Evolutionary conservation across 1,140 invertebrate genomes (phyloP).

Genomic region (Leptestheria dahalacensis): DNA sequence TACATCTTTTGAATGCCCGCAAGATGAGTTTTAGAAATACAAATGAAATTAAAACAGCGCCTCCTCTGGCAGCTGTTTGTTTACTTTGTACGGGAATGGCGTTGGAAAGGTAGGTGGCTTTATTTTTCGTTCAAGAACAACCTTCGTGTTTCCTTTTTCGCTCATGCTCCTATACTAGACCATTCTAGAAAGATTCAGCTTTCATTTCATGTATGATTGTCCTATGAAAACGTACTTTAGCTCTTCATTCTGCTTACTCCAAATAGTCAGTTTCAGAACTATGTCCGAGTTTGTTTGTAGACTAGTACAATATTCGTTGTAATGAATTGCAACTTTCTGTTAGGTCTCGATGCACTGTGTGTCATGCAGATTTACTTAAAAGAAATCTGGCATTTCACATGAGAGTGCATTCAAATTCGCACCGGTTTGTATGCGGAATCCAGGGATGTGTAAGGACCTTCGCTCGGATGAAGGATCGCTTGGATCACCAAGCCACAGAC

Average conservation of each 20-base stretch:
- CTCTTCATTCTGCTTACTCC: neutral
- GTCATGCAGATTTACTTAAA: neutral
- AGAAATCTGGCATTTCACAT: neutral
- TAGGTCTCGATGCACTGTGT: neutral
- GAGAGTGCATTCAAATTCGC: neutral
- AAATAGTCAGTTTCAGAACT: neutral
- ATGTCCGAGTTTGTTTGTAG: neutral
- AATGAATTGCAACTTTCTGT: neutral
- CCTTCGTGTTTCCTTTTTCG: neutral
- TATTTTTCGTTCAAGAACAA: neutral
- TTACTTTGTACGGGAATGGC: neutral
- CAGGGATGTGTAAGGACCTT: neutral
- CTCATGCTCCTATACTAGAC: neutral
- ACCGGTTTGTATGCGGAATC: neutral
- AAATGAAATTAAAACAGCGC: no score
- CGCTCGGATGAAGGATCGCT: neutral
- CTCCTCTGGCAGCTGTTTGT: no score
- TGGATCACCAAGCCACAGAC: neutral
- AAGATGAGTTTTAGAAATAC: no score
- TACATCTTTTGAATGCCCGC: no score
- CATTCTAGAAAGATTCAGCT: neutral
- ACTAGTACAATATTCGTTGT: neutral
- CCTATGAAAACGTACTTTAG: neutral
- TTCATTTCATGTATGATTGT: neutral
- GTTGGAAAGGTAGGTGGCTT: neutral